phyloP scores from a whole-genome alignment of 2,797 vertebrate genomes.

The Ctenopoma kingsleyae region DNA sequence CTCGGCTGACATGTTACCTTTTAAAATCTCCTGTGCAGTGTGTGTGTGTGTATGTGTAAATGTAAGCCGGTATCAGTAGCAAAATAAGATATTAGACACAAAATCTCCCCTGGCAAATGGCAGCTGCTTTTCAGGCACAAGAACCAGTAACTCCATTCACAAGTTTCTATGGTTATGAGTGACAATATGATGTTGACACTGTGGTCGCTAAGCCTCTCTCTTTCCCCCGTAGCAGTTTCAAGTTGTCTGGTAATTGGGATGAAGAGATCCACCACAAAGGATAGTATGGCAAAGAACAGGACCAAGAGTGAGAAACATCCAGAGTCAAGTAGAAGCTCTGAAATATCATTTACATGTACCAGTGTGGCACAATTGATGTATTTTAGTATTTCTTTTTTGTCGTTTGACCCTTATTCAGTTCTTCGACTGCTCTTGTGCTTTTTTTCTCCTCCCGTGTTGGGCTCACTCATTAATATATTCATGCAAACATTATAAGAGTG shows the following conservation, averaged over 20 bases:
- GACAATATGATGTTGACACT: conserved; percentile 58
- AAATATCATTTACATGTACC: background rate
- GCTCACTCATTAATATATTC: conserved; percentile 75
- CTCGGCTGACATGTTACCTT: conserved; percentile 26
- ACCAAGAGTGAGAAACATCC: background rate
- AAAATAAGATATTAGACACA: conserved; percentile 10
- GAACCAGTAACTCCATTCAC: conserved; percentile 59
- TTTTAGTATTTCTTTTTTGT: conserved; percentile 9
- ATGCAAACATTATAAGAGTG: conserved; percentile 65
- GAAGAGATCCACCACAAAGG: conserved; percentile 30
- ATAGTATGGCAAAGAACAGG: conserved; percentile 1
- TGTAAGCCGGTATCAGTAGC: background rate
- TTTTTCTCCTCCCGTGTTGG: conserved; percentile 36
- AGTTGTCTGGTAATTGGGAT: conserved; percentile 52
- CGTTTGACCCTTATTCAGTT: conserved; percentile 38
- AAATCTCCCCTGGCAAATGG: background rate
- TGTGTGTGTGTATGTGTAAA: conserved; percentile 6
- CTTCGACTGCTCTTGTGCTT: conserved; percentile 38
- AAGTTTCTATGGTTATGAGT: conserved; percentile 72
- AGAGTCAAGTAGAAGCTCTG: background rate
- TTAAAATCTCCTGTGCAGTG: conserved; percentile 27
- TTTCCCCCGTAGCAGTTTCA: conserved; percentile 41
- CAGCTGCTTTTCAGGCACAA: conserved; percentile 22
- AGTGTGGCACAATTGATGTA: background rate
- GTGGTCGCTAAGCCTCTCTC: conserved; percentile 38